Conservation (phyloP, 2,113 vertebrate species). For the Xenopus borealis region DNA sequence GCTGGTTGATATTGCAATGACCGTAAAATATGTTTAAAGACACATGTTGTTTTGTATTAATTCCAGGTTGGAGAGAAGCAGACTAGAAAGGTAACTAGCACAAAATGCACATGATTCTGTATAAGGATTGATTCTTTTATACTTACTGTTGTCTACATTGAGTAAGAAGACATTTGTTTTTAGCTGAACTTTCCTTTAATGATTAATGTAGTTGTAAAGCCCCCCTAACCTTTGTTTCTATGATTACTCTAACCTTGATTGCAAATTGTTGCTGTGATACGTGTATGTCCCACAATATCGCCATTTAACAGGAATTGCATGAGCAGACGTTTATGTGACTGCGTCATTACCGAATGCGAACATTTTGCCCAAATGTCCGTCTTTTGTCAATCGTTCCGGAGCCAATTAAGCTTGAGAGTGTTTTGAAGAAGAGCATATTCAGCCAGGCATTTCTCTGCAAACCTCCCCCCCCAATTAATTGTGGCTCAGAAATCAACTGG, state of each 20-base stretch:
- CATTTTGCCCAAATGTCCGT: constrained; percentile 52
- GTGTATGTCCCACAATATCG: constrained; percentile 57
- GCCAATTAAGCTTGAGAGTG: constrained; percentile 61
- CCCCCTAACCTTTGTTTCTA: constrained; percentile 57
- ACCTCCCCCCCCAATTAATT: constrained; percentile 8
- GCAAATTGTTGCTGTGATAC: constrained; percentile 58
- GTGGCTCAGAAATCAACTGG: constrained; percentile 26
- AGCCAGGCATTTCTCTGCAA: constrained; percentile 50
- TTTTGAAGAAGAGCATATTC: constrained; percentile 53
- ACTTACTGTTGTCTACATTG: no score
- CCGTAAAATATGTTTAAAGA: no score
- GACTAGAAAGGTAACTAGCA: no score
- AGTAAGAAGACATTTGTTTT: no score
- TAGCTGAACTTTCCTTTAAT: constrained; percentile 58
- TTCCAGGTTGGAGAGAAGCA: no score
- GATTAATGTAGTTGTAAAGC: constrained; percentile 56
- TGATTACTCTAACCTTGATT: constrained; percentile 56
- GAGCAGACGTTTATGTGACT: constrained; percentile 57
- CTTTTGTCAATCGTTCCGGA: constrained; percentile 54
- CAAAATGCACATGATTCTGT: no score
- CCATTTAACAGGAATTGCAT: constrained; percentile 60
- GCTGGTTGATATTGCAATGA: no score
- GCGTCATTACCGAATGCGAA: constrained; percentile 54
- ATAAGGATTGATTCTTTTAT: no score
- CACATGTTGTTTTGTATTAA: no score